Base-by-base conservation (phyloP, 2,797 vertebrate genomes). In the Malurus splendens region DNA sequence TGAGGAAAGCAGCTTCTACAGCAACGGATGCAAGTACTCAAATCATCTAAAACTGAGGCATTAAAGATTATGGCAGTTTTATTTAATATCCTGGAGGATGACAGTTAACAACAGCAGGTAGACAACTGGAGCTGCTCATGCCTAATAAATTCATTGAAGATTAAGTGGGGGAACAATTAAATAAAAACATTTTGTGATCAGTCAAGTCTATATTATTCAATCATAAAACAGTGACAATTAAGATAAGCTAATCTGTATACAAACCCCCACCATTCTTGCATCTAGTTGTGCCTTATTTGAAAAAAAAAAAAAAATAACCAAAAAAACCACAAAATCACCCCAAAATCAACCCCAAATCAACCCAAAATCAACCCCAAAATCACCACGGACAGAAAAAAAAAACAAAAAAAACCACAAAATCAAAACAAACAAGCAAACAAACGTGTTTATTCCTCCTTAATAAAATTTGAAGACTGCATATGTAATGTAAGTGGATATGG, bases 51-150 rank as follows among this genome's bases (percentile, higher is more conserved):
- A 94, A 89, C 47, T 61, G 52, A 19, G 5, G 48, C 44, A 71
- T 85, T 93, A 91, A 90, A 86, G 74, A 85, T 87, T 85, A 82
- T 71, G 68, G 74, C 65, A 86, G 22, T 89, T 92, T 86, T 87
- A 76, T 87, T 86, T 82, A 89, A 92, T 75, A 91, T 84, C 68
- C 74, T 93, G 71, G 68, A 90, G 67, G 65, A 80, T 68, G 82
- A 87, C 78, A 88, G 54, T 45, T 88, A 92, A 86, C 83, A 88
- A 45, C 51, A 92, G 73, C 5, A 16, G 62, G n/a, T 80, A 70
- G 45, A 86, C 52, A 83, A 72, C 45, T 50, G 42, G 74, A 82
- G 41, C 62, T 89, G 14, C 50, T 73, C 54, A 39, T 54, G 24
- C 23, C 25, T 80, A 81, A 93, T 81, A 52, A 78, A 90, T 72